Evolutionary conservation across 1,140 invertebrate species (phyloP).

Genomic region (Psilanteris sp.): DNA sequence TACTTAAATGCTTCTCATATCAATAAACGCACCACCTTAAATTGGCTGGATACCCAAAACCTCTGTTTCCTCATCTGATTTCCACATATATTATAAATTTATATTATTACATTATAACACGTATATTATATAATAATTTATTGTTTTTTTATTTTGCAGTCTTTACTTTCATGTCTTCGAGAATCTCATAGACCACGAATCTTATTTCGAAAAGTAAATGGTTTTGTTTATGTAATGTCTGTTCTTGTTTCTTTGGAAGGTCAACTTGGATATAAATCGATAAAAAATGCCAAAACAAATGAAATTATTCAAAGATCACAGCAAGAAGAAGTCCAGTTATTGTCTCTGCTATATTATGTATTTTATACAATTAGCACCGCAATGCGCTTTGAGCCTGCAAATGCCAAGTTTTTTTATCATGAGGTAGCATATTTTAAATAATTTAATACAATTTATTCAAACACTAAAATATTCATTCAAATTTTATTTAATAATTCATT

Average conservation of each 20-base stretch:
- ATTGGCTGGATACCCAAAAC: too few species aligned
- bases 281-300: constrained; percentile 72
- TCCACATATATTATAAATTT: too few species aligned
- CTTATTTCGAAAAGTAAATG: constrained; percentile 97
- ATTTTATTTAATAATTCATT: too few species aligned
- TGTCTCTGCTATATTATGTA: constrained; percentile 90
- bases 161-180: constrained; percentile 91
- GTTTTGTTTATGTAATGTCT: constrained; percentile 98
- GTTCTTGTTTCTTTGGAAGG: constrained; percentile 96
- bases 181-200: constrained; percentile 97
- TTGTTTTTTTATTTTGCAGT: constrained; percentile 79
- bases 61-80: too few species aligned
- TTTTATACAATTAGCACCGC: constrained; percentile 97
- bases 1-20: too few species aligned
- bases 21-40: too few species aligned
- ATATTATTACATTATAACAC: too few species aligned
- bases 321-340: constrained; percentile 80
- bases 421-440: constrained; percentile 85
- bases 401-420: constrained; percentile 98
- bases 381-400: constrained; percentile 99
- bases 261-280: constrained; percentile 82
- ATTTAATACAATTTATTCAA: too few species aligned
- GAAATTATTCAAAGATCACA: constrained; percentile 69
- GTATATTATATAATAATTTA: too few species aligned
- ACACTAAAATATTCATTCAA: too few species aligned